phyloP scores from a whole-genome alignment of 2,888 invertebrate species.

The Heteromurus nitidus region DNA sequence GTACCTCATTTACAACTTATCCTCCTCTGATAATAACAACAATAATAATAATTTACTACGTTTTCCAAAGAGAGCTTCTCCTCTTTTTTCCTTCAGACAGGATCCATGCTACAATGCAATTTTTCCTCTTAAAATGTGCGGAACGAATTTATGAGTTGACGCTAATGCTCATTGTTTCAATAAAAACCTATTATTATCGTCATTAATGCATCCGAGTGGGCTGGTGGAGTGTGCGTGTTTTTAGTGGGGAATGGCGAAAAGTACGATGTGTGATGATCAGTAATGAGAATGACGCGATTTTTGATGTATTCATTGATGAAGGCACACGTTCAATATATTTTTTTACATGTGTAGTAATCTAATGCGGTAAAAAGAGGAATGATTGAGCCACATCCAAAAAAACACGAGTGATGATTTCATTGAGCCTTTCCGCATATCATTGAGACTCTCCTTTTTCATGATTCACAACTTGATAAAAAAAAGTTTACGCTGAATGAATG shows the following conservation, averaged over 20 bases:
- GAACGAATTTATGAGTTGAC: conserved; percentile 63
- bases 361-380: not conserved
- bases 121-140: conserved; percentile 54
- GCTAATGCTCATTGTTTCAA: conserved; percentile 50
- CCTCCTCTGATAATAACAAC: too few relatives aligned
- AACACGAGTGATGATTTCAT: conserved; percentile 18
- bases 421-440: conserved; percentile 47
- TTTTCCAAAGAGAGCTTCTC: too few relatives aligned
- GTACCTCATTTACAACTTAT: conserved; percentile 2
- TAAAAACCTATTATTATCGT: conserved; percentile 50
- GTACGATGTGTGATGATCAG: not conserved
- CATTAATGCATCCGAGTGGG: conserved; percentile 14
- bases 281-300: not conserved
- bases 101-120: conserved; percentile 58
- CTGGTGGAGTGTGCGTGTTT: too few relatives aligned
- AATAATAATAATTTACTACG: too few relatives aligned
- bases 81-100: conserved; percentile 20
- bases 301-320: conserved; percentile 7
- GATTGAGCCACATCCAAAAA: conserved; percentile 21
- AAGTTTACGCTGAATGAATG: not conserved
- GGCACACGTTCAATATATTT: not conserved
- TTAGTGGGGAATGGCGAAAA: too few relatives aligned
- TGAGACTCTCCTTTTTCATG: conserved; percentile 25
- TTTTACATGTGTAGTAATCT: not conserved
- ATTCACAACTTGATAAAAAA: not conserved